These are phyloP conservation scores for Hyppa rectilinea DNA, from an alignment of 2,888 invertebrate genomes.

Conservation along the genomic window DNA sequence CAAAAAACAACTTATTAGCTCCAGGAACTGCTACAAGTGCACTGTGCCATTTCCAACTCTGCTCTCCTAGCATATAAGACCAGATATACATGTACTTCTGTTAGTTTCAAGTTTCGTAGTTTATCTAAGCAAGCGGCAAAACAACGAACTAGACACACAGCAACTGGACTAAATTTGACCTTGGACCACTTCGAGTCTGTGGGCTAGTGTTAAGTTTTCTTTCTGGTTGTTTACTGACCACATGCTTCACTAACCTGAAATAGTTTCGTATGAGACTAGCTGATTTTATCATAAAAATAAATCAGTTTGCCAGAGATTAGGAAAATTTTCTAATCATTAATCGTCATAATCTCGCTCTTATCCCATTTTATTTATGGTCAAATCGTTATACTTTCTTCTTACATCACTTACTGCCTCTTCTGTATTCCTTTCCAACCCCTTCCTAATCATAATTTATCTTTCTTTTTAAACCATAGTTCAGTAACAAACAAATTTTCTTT, in stretches of 20 bases:
- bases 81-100: conserved; percentile 2
- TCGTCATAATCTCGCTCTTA: no score
- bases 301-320: no score
- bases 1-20: conserved; percentile 4
- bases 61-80: not conserved
- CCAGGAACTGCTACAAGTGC: not conserved
- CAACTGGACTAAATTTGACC: conserved; percentile 1
- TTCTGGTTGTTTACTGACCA: not conserved
- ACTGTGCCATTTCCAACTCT: not conserved
- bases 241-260: not conserved
- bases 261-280: not conserved
- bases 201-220: not conserved
- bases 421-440: no score
- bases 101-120: conserved; percentile 22
- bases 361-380: not conserved
- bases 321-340: no score
- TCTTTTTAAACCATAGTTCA: not conserved
- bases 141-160: conserved; percentile 13
- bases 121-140: conserved; percentile 11
- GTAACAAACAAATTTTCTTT: not conserved
- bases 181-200: conserved; percentile 6
- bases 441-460: not conserved
- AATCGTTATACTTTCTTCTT: not conserved
- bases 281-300: not conserved
- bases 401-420: not conserved